Percentiles rank a stretch among this genome's conserved stretches.
These are phyloP conservation scores for Microchirus variegatus DNA, from an alignment of 2,797 vertebrate species.

Conservation along the genomic window DNA sequence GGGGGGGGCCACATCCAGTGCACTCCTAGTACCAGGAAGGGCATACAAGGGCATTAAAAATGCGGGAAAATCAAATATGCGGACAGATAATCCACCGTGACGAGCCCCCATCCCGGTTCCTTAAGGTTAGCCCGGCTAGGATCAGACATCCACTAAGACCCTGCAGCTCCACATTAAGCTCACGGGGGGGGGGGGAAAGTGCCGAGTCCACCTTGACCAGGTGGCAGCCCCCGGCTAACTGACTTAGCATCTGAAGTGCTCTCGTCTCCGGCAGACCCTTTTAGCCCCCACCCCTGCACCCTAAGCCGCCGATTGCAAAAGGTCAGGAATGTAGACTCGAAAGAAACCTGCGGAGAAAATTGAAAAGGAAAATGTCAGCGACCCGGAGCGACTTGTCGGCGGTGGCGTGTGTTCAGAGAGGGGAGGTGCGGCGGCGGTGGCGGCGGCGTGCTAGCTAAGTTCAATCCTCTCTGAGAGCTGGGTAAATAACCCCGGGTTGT, in stretches of 20 bases:
- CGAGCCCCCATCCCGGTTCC: too few species aligned
- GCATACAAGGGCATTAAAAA: too few species aligned
- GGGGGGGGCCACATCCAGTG: too few species aligned
- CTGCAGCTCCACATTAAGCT: too few species aligned
- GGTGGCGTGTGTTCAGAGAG: slow-evolving; percentile 1
- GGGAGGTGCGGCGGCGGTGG: too few species aligned
- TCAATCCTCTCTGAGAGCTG: slow-evolving; percentile 27
- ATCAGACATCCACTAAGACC: too few species aligned
- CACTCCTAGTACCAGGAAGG: too few species aligned
- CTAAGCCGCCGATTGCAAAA: slow-evolving; percentile 16
- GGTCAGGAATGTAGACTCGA: slow-evolving; percentile 32
- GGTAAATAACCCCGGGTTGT: slow-evolving; percentile 52
- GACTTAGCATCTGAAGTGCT: slow-evolving; percentile 18
- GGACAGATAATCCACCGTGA: too few species aligned
- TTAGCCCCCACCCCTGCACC: slow-evolving; percentile 21
- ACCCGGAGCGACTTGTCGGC: slow-evolving; percentile 37
- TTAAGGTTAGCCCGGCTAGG: too few species aligned
- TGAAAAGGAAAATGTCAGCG: slow-evolving; percentile 40
- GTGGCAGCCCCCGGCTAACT: too few species aligned
- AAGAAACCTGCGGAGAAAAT: slow-evolving; percentile 2
- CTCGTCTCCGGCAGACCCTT: neutral
- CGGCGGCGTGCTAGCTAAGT: slow-evolving; percentile 14
- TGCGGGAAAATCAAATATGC: too few species aligned
- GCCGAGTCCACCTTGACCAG: neutral
- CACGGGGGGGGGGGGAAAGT: too few species aligned